These are phyloP conservation scores for Drosophila sordidapex DNA, from an alignment of 2,888 invertebrate species.

Conservation along the genomic window DNA sequence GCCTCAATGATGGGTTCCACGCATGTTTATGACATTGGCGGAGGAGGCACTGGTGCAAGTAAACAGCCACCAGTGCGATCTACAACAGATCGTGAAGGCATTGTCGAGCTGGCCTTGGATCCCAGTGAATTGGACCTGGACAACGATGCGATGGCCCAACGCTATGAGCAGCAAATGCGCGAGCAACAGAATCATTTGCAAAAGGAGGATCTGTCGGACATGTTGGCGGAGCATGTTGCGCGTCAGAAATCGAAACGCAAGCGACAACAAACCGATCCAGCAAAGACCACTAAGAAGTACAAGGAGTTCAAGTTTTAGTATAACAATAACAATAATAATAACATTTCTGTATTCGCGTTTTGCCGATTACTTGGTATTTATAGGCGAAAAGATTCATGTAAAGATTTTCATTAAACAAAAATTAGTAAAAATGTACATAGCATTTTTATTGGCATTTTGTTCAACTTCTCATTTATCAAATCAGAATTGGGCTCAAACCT, in stretches of 20 bases:
- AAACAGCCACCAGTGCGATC: slow-evolving; percentile 85
- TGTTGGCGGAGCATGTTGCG: slow-evolving; percentile 99
- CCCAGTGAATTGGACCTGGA: slow-evolving; percentile 98
- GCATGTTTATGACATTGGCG: slow-evolving; percentile 97
- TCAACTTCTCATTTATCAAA: not conserved
- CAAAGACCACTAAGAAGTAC: slow-evolving; percentile 97
- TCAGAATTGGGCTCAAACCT: not conserved
- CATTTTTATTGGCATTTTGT: slow-evolving; percentile 20
- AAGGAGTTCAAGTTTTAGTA: slow-evolving; percentile 98
- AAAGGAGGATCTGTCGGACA: slow-evolving; percentile 98
- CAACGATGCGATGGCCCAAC: slow-evolving; percentile 96
- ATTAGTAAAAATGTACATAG: slow-evolving; percentile 26
- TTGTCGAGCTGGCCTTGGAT: slow-evolving; percentile 97
- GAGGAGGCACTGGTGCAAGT: slow-evolving; percentile 87
- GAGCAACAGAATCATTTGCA: slow-evolving; percentile 95
- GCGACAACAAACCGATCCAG: slow-evolving; percentile 94
- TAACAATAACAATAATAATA: slow-evolving; percentile 8
- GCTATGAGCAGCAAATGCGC: slow-evolving; percentile 98
- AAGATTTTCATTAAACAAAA: slow-evolving; percentile 44
- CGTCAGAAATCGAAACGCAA: slow-evolving; percentile 98
- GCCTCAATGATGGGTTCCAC: slow-evolving; percentile 99
- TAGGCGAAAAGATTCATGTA: slow-evolving; percentile 18
- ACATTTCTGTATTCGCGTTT: slow-evolving; percentile 13
- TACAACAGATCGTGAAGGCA: slow-evolving; percentile 87
- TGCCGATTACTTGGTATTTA: slow-evolving; percentile 13